These are phyloP conservation scores for Melanocharis versteri DNA, from an alignment of 2,113 vertebrate genomes.

Conservation along the genomic window DNA sequence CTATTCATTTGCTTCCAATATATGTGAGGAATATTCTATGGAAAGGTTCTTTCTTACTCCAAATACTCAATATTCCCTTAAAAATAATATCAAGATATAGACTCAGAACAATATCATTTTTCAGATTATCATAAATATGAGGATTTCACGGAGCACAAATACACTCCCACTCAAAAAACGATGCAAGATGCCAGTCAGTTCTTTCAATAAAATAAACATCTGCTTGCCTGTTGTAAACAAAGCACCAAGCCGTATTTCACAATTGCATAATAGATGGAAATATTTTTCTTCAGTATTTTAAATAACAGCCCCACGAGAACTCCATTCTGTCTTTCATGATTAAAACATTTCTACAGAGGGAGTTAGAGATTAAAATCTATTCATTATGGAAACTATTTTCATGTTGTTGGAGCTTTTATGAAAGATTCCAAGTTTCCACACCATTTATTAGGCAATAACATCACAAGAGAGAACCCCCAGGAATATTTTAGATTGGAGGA, in stretches of 20 bases:
- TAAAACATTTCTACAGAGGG: constrained; percentile 42
- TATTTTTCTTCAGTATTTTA: constrained; percentile 33
- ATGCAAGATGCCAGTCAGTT: background rate
- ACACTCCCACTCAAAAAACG: background rate
- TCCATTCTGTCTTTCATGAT: constrained; percentile 44
- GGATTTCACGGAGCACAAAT: background rate
- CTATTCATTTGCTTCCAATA: background rate
- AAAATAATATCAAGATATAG: background rate
- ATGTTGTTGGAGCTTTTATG: constrained; percentile 43
- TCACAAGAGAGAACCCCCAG: constrained; percentile 38
- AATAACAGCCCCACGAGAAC: background rate
- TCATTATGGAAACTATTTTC: constrained; percentile 53
- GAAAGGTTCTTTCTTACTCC: background rate
- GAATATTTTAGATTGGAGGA: constrained; percentile 51
- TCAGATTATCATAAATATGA: background rate
- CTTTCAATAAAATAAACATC: background rate
- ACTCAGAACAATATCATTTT: background rate
- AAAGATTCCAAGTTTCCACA: constrained; percentile 57
- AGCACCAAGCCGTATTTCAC: background rate
- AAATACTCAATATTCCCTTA: background rate
- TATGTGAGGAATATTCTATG: background rate
- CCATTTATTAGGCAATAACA: constrained; percentile 61
- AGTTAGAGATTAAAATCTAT: constrained; percentile 48
- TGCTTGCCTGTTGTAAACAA: background rate
- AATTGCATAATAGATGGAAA: background rate